Conservation (phyloP, 2,888 invertebrate species). For the Dexiosoma caninum region DNA sequence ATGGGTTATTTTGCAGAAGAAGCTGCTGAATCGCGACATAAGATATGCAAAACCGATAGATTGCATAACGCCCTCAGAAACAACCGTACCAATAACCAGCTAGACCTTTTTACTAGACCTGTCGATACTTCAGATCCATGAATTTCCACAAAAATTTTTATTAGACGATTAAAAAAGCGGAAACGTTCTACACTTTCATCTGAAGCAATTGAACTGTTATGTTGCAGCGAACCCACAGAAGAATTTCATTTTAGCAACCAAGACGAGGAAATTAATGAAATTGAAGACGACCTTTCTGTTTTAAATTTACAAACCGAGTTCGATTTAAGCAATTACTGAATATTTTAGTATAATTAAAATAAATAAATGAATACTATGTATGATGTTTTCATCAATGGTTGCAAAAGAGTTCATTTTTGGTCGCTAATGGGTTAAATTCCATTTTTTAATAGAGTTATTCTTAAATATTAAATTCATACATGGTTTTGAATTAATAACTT, state of each 20-base stretch:
- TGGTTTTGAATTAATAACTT: too few relatives aligned
- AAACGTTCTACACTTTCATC: constrained; percentile 11
- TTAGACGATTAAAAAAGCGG: not conserved
- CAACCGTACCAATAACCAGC: not conserved
- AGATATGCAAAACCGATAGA: too few relatives aligned
- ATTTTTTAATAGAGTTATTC: too few relatives aligned
- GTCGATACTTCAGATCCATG: constrained; percentile 35
- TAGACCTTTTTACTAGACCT: constrained; percentile 18
- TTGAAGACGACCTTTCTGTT: not conserved
- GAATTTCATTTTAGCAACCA: not conserved
- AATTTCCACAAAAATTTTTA: constrained; percentile 17
- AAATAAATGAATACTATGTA: too few relatives aligned
- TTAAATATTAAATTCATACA: too few relatives aligned
- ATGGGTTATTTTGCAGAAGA: not conserved
- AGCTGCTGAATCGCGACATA: too few relatives aligned
- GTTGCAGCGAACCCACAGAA: not conserved
- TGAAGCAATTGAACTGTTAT: constrained; percentile 32
- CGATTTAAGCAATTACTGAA: not conserved
- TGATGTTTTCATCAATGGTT: too few relatives aligned
- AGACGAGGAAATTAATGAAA: constrained; percentile 2
- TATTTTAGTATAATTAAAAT: not conserved
- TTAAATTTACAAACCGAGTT: constrained; percentile 1
- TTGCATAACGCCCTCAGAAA: too few relatives aligned
- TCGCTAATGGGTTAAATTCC: too few relatives aligned
- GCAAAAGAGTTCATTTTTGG: too few relatives aligned